These are phyloP conservation scores for Trichoplusia ni DNA, from an alignment of 1,140 invertebrate genomes.

Conservation along the genomic window DNA sequence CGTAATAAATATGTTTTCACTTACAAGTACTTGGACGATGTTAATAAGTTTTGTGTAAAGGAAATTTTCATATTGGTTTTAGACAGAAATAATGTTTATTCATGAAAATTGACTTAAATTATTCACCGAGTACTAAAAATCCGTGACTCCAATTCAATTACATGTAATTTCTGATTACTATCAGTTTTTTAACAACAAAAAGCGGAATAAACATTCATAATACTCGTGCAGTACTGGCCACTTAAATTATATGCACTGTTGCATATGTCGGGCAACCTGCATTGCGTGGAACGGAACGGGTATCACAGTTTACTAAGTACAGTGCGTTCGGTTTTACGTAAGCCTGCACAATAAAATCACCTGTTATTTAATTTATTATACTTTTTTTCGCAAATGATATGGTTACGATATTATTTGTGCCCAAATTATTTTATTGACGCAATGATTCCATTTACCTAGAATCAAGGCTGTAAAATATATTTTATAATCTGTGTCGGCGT, in stretches of 20 bases:
- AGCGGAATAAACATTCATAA: neutral
- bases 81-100: no score
- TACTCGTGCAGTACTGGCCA: neutral
- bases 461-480: constrained; percentile 3
- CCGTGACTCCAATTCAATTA: neutral
- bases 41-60: no score
- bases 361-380: constrained; percentile 15
- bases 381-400: constrained; percentile 11
- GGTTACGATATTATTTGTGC: constrained; percentile 1
- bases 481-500: constrained; percentile 10
- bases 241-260: constrained; percentile 32
- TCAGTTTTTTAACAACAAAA: neutral
- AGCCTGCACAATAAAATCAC: constrained; percentile 5
- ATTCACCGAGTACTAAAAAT: constrained; percentile 4
- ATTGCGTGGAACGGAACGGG: constrained; percentile 39
- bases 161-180: neutral
- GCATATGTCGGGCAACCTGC: constrained; percentile 36
- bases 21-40: no score
- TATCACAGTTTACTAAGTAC: constrained; percentile 14
- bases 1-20: no score
- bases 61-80: no score
- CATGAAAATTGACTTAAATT: no score
- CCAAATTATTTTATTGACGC: neutral
- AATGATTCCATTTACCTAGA: neutral
- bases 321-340: constrained; percentile 39